Conservation (phyloP, 2,888 invertebrate genomes). For the Mimachlamys varia region DNA sequence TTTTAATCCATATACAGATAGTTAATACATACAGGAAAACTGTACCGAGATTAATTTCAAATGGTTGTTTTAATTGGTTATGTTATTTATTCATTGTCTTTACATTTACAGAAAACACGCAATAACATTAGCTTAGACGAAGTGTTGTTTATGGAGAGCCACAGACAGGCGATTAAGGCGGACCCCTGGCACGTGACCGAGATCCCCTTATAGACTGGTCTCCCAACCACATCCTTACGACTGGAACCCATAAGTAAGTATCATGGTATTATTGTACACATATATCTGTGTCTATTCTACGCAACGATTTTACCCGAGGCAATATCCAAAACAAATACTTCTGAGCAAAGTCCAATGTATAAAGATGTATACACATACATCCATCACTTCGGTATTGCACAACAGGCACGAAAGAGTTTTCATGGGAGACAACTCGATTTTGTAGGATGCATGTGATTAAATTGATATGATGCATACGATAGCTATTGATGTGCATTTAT, state of each 20-base stretch:
- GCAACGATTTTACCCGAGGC: no score
- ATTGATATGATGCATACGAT: no score
- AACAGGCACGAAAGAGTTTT: neutral
- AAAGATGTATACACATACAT: neutral
- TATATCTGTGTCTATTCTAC: no score
- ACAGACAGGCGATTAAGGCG: neutral
- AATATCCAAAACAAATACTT: neutral
- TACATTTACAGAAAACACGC: neutral
- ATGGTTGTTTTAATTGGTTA: no score
- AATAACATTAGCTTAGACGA: neutral
- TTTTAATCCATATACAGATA: neutral
- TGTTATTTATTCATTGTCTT: neutral
- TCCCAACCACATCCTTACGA: constrained; percentile 22
- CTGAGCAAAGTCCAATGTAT: neutral
- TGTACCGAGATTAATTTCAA: neutral
- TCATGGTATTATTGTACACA: no score
- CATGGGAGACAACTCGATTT: neutral
- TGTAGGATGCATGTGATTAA: no score
- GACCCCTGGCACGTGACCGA: neutral
- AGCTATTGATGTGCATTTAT: no score
- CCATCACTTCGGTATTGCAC: neutral
- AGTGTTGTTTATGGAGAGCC: neutral
- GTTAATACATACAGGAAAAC: neutral
- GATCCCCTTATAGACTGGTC: constrained; percentile 31
- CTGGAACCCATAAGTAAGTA: constrained; percentile 25